These are phyloP conservation scores for Neodontobutis hainanensis DNA, from an alignment of 2,113 vertebrate species.

Conservation along the genomic window DNA sequence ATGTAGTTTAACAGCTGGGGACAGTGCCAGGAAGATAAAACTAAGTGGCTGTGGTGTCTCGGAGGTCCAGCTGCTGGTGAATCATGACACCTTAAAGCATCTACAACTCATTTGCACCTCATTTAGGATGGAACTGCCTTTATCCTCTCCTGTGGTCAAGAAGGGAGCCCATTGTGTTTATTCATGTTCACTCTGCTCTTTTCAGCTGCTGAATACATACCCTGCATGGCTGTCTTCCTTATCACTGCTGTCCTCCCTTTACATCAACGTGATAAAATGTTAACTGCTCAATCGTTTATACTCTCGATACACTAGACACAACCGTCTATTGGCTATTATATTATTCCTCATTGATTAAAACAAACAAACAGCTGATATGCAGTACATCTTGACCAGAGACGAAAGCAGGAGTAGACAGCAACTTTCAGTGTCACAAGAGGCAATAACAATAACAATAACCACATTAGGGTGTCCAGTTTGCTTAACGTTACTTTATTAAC, in stretches of 20 bases:
- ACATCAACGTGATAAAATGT: slow-evolving; percentile 1
- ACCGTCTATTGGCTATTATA: background rate
- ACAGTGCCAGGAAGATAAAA: background rate
- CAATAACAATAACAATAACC: too few relatives aligned
- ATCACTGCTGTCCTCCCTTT: background rate
- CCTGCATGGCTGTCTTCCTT: background rate
- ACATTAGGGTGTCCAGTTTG: too few relatives aligned
- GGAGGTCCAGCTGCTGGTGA: slow-evolving; percentile 3
- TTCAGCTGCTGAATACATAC: background rate
- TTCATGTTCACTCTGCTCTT: slow-evolving; percentile 4
- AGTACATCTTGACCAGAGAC: too few relatives aligned
- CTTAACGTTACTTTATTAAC: too few relatives aligned
- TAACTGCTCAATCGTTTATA: background rate
- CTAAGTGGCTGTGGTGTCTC: background rate
- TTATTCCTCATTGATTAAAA: background rate
- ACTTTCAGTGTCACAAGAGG: too few relatives aligned
- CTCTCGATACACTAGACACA: background rate
- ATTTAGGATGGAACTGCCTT: background rate
- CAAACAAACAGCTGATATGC: too few relatives aligned
- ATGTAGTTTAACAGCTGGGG: background rate
- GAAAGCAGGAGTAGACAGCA: too few relatives aligned
- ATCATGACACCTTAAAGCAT: slow-evolving; percentile 13
- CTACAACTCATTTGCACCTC: background rate
- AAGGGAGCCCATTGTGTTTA: slow-evolving; percentile 12
- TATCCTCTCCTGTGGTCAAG: background rate